These are phyloP conservation scores for Hyppa rectilinea DNA, from an alignment of 2,888 invertebrate genomes.

Conservation along the genomic window DNA sequence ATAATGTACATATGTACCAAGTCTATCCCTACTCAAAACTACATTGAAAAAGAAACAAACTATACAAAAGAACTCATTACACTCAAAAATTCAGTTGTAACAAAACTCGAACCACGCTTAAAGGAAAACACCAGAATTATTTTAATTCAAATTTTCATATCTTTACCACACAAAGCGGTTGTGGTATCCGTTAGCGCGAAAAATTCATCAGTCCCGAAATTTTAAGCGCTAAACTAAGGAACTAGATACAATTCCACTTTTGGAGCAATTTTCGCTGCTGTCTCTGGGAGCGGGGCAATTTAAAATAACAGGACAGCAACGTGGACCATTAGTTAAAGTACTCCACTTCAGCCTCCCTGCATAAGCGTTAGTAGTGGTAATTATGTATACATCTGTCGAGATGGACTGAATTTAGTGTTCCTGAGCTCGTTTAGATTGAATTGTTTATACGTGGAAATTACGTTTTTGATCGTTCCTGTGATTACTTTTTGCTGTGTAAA, in stretches of 20 bases:
- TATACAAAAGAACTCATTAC: slow-evolving; percentile 6
- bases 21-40: background rate
- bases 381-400: slow-evolving; percentile 56
- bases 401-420: slow-evolving; percentile 39
- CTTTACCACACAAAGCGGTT: slow-evolving; percentile 54
- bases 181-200: slow-evolving; percentile 52
- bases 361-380: slow-evolving; percentile 53
- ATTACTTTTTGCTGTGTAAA: slow-evolving; percentile 18
- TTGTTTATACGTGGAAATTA: slow-evolving; percentile 15
- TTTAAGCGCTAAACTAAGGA: slow-evolving; percentile 57
- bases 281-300: slow-evolving; percentile 61
- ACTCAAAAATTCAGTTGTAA: slow-evolving; percentile 35
- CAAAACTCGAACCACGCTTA: slow-evolving; percentile 25
- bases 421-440: slow-evolving; percentile 17
- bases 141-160: slow-evolving; percentile 66
- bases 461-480: slow-evolving; percentile 13
- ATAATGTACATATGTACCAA: too few species aligned
- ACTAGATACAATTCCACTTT: slow-evolving; percentile 58
- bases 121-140: slow-evolving; percentile 53
- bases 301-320: slow-evolving; percentile 69
- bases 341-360: slow-evolving; percentile 48
- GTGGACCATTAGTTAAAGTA: slow-evolving; percentile 68
- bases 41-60: slow-evolving; percentile 11
- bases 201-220: slow-evolving; percentile 63
- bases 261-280: slow-evolving; percentile 63